phyloP scores from a whole-genome alignment of 2,797 vertebrate species.

The Petrocephalus sullivani region DNA sequence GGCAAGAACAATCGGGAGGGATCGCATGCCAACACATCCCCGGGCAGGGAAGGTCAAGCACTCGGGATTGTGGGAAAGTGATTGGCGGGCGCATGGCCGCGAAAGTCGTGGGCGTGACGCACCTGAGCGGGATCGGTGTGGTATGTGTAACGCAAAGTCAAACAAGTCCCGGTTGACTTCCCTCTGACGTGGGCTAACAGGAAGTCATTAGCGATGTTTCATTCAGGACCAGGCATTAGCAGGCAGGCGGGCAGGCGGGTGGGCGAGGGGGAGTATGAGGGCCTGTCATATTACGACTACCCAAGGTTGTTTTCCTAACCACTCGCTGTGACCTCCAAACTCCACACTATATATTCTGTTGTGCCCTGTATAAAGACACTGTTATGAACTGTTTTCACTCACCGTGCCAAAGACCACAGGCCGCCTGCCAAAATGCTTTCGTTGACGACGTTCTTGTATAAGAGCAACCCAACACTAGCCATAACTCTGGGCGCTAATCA shows the following conservation, averaged over 20 bases:
- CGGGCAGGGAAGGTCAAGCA: background rate
- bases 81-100: background rate
- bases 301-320: conserved; percentile 63
- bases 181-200: conserved; percentile 26
- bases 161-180: conserved; percentile 15
- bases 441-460: conserved; percentile 43
- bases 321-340: conserved; percentile 62
- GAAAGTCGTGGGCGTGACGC: background rate
- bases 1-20: background rate
- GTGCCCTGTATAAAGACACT: conserved; percentile 53
- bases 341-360: conserved; percentile 60
- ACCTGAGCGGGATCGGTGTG: background rate
- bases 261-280: conserved; percentile 23
- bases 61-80: background rate
- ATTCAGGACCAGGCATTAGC: conserved; percentile 24
- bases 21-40: background rate
- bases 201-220: conserved; percentile 30
- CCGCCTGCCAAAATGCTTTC: conserved; percentile 34
- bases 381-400: conserved; percentile 40
- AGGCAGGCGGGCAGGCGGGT: background rate
- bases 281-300: conserved; percentile 44
- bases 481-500: conserved; percentile 48
- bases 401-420: conserved; percentile 36
- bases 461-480: conserved; percentile 38
- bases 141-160: background rate